Evolutionary conservation across 2,113 vertebrate species (phyloP).

Genomic region (Talpa occidentalis): DNA sequence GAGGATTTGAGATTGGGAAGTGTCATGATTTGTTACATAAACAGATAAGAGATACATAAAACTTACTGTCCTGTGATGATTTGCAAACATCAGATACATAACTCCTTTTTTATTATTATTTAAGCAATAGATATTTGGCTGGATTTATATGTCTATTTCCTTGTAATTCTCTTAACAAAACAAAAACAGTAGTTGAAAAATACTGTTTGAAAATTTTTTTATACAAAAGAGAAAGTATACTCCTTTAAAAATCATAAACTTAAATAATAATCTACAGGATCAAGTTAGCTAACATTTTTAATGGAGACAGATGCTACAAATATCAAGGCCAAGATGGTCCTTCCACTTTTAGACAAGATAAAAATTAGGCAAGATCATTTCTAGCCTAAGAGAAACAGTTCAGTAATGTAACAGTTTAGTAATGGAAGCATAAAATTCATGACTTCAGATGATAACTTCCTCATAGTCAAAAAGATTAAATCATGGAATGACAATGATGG

Average conservation of each 20-base stretch:
- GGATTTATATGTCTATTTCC: neutral
- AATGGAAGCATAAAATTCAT: neutral
- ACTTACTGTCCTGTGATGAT: neutral
- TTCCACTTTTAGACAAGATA: slow-evolving; percentile 53
- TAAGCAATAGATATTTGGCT: neutral
- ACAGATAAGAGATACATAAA: neutral
- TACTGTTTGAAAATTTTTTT: slow-evolving; percentile 11
- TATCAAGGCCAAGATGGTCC: neutral
- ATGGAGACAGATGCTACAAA: slow-evolving; percentile 38
- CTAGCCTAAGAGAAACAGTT: slow-evolving; percentile 40
- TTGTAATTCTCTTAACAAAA: slow-evolving; percentile 37
- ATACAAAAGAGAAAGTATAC: slow-evolving; percentile 14
- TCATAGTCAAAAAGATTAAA: neutral
- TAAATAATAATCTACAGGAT: slow-evolving; percentile 14
- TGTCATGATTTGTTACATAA: neutral
- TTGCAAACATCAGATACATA: neutral
- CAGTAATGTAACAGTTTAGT: neutral
- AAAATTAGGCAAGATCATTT: slow-evolving; percentile 50
- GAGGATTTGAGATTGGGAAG: neutral
- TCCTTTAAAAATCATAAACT: neutral
- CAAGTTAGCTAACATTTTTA: neutral
- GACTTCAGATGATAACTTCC: neutral
- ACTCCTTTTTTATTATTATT: neutral
- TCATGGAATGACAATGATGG: neutral
- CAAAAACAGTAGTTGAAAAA: slow-evolving; percentile 14